phyloP scores from a whole-genome alignment of 2,113 vertebrate species.

The Tachycineta bicolor region DNA sequence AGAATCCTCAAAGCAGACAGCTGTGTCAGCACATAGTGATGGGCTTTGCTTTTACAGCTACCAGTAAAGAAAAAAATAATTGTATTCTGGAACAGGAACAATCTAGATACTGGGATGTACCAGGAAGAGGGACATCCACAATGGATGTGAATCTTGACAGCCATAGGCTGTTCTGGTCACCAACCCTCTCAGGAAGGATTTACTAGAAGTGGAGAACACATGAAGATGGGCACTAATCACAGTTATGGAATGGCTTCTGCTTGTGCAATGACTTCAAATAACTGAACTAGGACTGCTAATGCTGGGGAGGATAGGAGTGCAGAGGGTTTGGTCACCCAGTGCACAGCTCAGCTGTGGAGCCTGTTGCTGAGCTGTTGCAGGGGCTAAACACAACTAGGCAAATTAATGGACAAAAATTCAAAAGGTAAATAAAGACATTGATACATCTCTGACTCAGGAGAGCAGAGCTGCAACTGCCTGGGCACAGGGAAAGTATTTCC shows the following conservation, averaged over 20 bases:
- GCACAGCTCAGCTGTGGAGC: background rate
- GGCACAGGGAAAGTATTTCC: background rate
- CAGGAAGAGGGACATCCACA: background rate
- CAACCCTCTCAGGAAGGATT: background rate
- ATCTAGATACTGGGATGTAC: background rate
- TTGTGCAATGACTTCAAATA: background rate
- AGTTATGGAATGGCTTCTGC: background rate
- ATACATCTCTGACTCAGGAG: background rate
- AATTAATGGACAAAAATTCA: background rate
- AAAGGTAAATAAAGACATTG: background rate
- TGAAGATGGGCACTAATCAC: background rate
- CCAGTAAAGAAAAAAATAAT: background rate
- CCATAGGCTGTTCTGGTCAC: background rate
- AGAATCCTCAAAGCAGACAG: background rate
- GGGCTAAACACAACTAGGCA: background rate
- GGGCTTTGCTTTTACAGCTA: background rate
- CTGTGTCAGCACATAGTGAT: background rate
- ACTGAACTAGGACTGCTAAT: background rate
- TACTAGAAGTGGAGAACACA: background rate
- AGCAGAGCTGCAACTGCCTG: background rate
- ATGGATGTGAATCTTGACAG: background rate
- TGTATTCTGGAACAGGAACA: background rate
- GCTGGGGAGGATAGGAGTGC: background rate
- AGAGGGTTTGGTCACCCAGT: background rate
- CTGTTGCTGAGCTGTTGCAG: background rate